These are phyloP conservation scores for Brachypterus glaber DNA, from an alignment of 2,888 invertebrate genomes.

Conservation along the genomic window DNA sequence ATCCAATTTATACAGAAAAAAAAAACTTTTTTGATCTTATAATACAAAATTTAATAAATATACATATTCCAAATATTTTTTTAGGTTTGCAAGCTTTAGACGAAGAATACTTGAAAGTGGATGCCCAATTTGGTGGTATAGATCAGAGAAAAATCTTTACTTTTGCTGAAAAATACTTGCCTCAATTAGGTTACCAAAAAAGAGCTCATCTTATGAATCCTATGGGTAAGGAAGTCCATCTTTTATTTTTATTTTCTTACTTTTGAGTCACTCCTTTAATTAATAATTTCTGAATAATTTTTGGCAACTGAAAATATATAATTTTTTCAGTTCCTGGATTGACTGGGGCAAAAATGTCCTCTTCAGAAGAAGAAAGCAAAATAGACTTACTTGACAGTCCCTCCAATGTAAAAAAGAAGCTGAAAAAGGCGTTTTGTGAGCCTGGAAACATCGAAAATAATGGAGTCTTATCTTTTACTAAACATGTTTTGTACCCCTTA, in stretches of 20 bases:
- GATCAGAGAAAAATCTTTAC: conserved; percentile 99
- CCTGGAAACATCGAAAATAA: conserved; percentile 91
- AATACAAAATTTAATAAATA: too few species aligned
- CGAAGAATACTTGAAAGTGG: conserved; percentile 97
- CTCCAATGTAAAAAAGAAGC: conserved; percentile 80
- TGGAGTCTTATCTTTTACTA: conserved; percentile 88
- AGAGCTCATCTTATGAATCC: conserved; percentile 98
- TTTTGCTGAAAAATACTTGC: conserved; percentile 93
- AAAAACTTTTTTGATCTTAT: too few species aligned
- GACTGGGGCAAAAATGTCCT: conserved; percentile 94
- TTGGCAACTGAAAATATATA: conserved; percentile 3
- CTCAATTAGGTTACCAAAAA: conserved; percentile 88
- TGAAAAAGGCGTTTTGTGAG: conserved; percentile 90
- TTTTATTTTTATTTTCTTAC: too few species aligned
- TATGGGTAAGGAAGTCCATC: conserved; percentile 91
- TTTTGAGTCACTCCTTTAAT: too few species aligned
- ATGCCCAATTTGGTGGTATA: conserved; percentile 99
- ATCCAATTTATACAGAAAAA: too few species aligned
- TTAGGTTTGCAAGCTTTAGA: conserved; percentile 77
- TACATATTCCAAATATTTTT: conserved; percentile 12
- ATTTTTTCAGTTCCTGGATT: conserved; percentile 69
- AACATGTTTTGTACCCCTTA: conserved; percentile 83
- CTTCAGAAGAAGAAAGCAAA: conserved; percentile 97
- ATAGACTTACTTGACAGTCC: conserved; percentile 92
- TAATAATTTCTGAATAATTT: background rate